These are phyloP conservation scores for Acanthisitta chloris DNA, from an alignment of 2,113 vertebrate species.

Conservation along the genomic window DNA sequence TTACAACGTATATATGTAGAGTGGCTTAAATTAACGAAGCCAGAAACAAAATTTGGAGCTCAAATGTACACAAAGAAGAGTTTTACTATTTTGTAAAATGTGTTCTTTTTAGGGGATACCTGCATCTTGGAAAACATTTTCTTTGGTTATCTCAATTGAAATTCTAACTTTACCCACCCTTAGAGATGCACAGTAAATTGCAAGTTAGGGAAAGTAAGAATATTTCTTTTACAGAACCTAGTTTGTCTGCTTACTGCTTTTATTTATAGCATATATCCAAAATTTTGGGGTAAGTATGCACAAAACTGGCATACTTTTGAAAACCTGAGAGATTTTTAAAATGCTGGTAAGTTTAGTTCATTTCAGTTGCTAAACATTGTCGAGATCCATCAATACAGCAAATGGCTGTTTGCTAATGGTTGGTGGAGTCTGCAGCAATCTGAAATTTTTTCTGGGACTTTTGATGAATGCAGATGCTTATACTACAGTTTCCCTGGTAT, in stretches of 20 bases:
- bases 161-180: background rate
- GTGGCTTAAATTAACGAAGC: background rate
- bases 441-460: background rate
- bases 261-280: background rate
- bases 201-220: background rate
- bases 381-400: background rate
- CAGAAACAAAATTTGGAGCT: background rate
- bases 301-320: background rate
- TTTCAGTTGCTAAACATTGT: background rate
- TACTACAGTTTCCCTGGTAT: background rate
- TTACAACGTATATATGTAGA: background rate
- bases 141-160: background rate
- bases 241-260: background rate
- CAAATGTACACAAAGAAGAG: background rate
- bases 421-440: background rate
- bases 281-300: background rate
- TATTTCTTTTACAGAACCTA: background rate
- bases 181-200: background rate
- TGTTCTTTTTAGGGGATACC: background rate
- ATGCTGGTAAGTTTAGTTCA: background rate
- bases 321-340: background rate
- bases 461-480: background rate
- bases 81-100: background rate
- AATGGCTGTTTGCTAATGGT: background rate
- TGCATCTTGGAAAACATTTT: background rate